Evolutionary conservation across 2,888 invertebrate species (phyloP).

Genomic region (Drosophila prostipennis): DNA sequence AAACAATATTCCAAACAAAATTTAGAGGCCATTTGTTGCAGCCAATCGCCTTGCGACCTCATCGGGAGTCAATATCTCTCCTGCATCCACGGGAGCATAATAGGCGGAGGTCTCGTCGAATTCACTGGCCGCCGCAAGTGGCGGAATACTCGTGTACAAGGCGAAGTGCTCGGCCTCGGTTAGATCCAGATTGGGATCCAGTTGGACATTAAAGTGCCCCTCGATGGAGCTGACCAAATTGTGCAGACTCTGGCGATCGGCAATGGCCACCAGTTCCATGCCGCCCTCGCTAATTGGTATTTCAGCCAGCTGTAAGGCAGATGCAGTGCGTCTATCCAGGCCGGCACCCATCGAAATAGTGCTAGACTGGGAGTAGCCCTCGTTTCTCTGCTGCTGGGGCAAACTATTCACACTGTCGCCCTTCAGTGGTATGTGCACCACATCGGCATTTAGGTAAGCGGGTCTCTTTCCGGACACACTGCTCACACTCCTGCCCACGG

Average conservation of each 20-base stretch:
- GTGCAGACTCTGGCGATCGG: slow-evolving; percentile 84
- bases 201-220: slow-evolving; percentile 83
- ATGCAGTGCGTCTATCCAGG: slow-evolving; percentile 83
- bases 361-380: slow-evolving; percentile 83
- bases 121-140: slow-evolving; percentile 93
- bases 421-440: slow-evolving; percentile 89
- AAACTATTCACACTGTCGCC: slow-evolving; percentile 86
- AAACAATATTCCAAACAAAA: slow-evolving; percentile 22
- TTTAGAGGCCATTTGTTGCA: slow-evolving; percentile 69
- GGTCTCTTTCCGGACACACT: slow-evolving; percentile 87
- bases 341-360: slow-evolving; percentile 82
- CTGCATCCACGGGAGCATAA: slow-evolving; percentile 93
- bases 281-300: slow-evolving; percentile 84
- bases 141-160: slow-evolving; percentile 93
- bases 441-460: slow-evolving; percentile 86
- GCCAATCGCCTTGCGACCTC: slow-evolving; percentile 83
- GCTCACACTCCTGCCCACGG: slow-evolving; percentile 87
- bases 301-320: slow-evolving; percentile 84
- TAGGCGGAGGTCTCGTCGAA: slow-evolving; percentile 95
- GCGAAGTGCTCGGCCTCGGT: slow-evolving; percentile 96
- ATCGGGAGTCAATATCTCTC: slow-evolving; percentile 87
- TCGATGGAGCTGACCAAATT: slow-evolving; percentile 82
- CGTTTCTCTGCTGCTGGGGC: slow-evolving; percentile 84
- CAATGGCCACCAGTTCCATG: slow-evolving; percentile 86
- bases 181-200: slow-evolving; percentile 87